Conservation (phyloP, 2,888 invertebrate genomes). For the Monochamus alternatus region DNA sequence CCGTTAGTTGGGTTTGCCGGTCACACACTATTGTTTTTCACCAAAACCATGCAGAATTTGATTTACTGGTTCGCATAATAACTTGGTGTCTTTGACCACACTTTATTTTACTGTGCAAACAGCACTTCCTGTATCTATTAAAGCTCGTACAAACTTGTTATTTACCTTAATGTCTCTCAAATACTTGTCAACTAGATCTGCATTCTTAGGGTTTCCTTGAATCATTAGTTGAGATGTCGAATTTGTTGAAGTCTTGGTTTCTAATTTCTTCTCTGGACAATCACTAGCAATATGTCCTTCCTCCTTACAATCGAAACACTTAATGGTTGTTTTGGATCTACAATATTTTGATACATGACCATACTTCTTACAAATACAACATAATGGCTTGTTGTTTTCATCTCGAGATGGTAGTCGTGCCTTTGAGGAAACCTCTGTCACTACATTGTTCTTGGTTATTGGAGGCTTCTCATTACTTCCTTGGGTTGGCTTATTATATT, state of each 20-base stretch:
- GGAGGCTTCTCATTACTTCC: too few relatives aligned
- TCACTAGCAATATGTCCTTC: constrained; percentile 1
- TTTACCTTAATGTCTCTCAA: neutral
- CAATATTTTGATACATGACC: constrained; percentile 1
- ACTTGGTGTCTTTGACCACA: neutral
- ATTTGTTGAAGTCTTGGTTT: neutral
- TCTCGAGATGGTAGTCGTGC: neutral
- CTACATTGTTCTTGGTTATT: too few relatives aligned
- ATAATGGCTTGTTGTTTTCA: neutral
- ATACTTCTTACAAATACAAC: neutral
- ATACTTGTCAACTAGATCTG: too few relatives aligned
- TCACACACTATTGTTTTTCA: neutral
- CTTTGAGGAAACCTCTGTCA: too few relatives aligned
- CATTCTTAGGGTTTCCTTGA: neutral
- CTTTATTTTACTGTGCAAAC: constrained; percentile 15
- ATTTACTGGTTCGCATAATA: constrained; percentile 3
- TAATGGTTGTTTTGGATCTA: neutral
- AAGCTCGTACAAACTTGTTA: neutral
- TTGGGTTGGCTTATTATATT: too few relatives aligned
- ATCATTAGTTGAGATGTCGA: neutral
- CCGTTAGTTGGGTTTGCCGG: constrained; percentile 6
- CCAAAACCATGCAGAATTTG: constrained; percentile 13
- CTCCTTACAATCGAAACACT: neutral
- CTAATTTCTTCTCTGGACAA: neutral
- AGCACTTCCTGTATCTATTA: constrained; percentile 24